A percentile compares a stretch with the other conserved stretches of the same genome.
phyloP scores from a whole-genome alignment of 2,113 vertebrate genomes.

The Sula dactylatra region DNA sequence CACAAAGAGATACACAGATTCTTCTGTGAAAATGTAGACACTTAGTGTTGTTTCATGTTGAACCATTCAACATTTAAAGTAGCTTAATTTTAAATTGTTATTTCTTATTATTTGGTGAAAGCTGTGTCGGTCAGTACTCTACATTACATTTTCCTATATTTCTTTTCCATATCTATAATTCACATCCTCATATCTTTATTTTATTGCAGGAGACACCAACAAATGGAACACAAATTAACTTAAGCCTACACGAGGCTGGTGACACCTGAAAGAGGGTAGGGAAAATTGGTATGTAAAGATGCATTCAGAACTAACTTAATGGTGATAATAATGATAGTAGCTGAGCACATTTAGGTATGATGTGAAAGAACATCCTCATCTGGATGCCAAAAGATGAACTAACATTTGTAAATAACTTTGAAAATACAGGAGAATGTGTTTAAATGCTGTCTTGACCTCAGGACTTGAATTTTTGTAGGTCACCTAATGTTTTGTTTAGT shows the following conservation, averaged over 20 bases:
- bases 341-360: not conserved
- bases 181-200: not conserved
- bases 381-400: not conserved
- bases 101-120: not conserved
- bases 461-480: not conserved
- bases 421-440: not conserved
- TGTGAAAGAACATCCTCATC: not conserved
- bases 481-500: not conserved
- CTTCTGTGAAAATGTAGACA: not conserved
- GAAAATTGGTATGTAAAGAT: not conserved
- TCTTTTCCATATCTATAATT: not conserved
- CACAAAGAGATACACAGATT: not conserved
- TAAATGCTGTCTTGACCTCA: not conserved
- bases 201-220: slow-evolving; percentile 33
- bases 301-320: not conserved
- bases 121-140: not conserved
- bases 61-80: not conserved
- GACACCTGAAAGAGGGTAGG: slow-evolving; percentile 26
- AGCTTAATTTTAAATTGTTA: not conserved
- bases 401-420: not conserved
- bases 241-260: not conserved
- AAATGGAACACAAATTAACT: slow-evolving; percentile 53
- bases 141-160: not conserved
- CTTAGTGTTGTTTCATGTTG: not conserved
- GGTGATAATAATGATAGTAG: not conserved